These are phyloP conservation scores for Physocephala rufipes DNA, from an alignment of 2,888 invertebrate species.

Conservation along the genomic window DNA sequence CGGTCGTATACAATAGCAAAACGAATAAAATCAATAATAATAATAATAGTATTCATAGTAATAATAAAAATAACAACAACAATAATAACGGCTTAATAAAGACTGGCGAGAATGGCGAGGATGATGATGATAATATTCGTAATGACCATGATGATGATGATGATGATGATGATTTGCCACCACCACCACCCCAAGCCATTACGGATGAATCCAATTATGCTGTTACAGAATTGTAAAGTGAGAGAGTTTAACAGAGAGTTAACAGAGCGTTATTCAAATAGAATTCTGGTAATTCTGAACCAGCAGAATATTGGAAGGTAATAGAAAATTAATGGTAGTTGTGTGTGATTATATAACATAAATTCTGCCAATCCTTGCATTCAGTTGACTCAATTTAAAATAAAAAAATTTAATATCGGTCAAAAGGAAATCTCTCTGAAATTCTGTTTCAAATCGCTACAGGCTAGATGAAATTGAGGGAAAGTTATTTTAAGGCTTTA, in stretches of 20 bases:
- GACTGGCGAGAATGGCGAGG: too few species aligned
- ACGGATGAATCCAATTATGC: constrained; percentile 66
- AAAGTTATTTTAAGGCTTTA: not conserved
- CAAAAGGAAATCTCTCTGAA: too few species aligned
- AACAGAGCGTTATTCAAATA: too few species aligned
- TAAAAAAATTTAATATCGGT: too few species aligned
- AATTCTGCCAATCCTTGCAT: too few species aligned
- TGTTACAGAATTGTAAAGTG: constrained; percentile 65
- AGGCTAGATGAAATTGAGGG: constrained; percentile 18
- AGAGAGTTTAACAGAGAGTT: too few species aligned
- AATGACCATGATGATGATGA: constrained; percentile 46
- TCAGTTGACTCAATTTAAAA: too few species aligned
- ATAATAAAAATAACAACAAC: constrained; percentile 49
- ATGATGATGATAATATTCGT: constrained; percentile 43
- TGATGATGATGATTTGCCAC: constrained; percentile 60
- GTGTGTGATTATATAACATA: too few species aligned
- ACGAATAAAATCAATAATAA: constrained; percentile 49
- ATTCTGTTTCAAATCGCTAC: constrained; percentile 16
- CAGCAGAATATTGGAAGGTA: too few species aligned
- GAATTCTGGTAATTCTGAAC: too few species aligned
- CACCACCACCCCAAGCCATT: constrained; percentile 63
- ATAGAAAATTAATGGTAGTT: too few species aligned
- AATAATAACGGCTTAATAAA: constrained; percentile 44
- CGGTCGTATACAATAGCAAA: constrained; percentile 46
- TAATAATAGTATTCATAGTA: constrained; percentile 41